Evolutionary conservation across 2,888 invertebrate species (phyloP).

Genomic region (Leptopilina syphax): DNA sequence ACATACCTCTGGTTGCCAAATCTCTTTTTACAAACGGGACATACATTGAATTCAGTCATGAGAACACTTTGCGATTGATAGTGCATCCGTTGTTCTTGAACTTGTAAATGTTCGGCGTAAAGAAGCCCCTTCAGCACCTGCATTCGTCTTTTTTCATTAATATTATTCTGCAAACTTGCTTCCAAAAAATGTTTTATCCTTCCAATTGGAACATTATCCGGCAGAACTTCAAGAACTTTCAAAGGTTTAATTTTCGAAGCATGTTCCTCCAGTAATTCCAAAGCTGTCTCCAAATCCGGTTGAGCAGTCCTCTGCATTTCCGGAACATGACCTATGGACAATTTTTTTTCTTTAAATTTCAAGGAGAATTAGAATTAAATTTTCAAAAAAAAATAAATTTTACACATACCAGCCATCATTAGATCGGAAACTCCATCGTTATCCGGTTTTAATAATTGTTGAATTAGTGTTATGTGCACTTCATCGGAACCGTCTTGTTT

Average conservation of each 20-base stretch:
- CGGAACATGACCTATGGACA: constrained; percentile 63
- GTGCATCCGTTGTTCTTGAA: constrained; percentile 87
- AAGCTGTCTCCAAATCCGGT: constrained; percentile 88
- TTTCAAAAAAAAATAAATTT: background rate
- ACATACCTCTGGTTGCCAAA: constrained; percentile 92
- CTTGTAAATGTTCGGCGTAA: constrained; percentile 91
- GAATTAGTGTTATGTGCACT: constrained; percentile 80
- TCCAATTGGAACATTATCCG: constrained; percentile 87
- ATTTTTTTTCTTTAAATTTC: background rate
- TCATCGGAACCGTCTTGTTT: constrained; percentile 73
- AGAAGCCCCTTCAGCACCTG: constrained; percentile 90
- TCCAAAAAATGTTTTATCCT: constrained; percentile 88
- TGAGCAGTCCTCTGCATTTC: constrained; percentile 79
- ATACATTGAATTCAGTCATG: constrained; percentile 92
- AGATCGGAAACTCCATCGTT: constrained; percentile 60
- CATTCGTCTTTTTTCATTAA: constrained; percentile 85
- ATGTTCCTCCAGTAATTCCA: constrained; percentile 89
- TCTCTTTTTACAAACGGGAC: constrained; percentile 94
- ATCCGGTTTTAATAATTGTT: constrained; percentile 78
- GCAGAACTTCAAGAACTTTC: constrained; percentile 88
- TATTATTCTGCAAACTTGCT: constrained; percentile 86
- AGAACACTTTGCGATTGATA: constrained; percentile 90
- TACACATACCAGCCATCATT: constrained; percentile 63
- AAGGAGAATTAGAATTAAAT: too few species aligned
- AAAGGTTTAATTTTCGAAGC: constrained; percentile 91